A percentile compares a stretch with the other conserved stretches of the same genome.
Evolutionary conservation across 2,888 invertebrate genomes (phyloP).

Genomic region (Limnephilus lunatus): DNA sequence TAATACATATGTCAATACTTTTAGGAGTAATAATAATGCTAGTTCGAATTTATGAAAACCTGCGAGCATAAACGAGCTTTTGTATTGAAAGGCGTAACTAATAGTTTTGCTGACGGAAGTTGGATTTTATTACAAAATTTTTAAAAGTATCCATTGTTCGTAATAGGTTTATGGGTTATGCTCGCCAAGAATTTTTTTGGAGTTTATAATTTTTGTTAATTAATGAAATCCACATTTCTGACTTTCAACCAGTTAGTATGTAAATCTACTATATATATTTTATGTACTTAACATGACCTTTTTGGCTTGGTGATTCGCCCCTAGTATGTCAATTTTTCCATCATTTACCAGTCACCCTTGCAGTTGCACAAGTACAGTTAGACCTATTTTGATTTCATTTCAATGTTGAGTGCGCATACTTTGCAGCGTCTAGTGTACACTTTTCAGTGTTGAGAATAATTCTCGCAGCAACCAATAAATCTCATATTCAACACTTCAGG

Average conservation of each 20-base stretch:
- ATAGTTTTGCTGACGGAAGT: background rate
- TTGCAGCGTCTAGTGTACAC: background rate
- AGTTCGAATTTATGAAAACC: no score
- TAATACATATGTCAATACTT: background rate
- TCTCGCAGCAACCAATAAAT: background rate
- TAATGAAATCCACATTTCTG: background rate
- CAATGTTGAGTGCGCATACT: background rate
- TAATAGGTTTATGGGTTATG: background rate
- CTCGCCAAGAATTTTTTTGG: background rate
- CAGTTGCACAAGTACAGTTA: background rate
- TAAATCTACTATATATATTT: background rate
- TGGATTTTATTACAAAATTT: background rate
- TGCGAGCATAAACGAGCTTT: background rate
- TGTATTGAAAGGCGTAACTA: background rate
- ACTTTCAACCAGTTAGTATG: background rate
- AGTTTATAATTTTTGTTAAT: background rate
- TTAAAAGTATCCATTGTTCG: background rate
- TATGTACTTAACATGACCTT: background rate
- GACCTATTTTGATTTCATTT: background rate
- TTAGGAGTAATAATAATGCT: background rate
- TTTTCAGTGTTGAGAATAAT: background rate
- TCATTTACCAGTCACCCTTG: background rate
- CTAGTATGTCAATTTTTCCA: background rate
- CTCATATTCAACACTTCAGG: background rate
- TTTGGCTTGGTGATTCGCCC: background rate